A percentile compares a stretch with the other conserved stretches of the same genome.
phyloP scores from a whole-genome alignment of 1,140 invertebrate genomes.

The Callitettix versicolor region DNA sequence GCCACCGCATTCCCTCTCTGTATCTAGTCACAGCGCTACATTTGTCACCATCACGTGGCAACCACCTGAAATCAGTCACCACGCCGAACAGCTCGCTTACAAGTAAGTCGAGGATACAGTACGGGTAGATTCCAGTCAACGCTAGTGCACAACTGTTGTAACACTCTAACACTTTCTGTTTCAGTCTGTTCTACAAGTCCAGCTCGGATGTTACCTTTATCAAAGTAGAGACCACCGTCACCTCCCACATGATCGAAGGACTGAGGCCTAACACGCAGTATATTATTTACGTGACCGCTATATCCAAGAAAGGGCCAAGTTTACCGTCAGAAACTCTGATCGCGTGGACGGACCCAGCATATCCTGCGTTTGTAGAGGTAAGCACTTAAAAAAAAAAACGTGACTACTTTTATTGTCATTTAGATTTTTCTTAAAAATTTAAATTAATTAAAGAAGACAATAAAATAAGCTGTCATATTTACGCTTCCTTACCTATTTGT shows the following conservation, averaged over 20 bases:
- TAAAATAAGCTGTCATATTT: too few relatives aligned
- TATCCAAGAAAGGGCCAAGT: constrained; percentile 53
- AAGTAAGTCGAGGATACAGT: constrained; percentile 46
- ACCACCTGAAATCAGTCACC: constrained; percentile 64
- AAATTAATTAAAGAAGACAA: too few relatives aligned
- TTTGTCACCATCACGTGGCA: constrained; percentile 70
- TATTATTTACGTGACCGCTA: constrained; percentile 58
- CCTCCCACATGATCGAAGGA: constrained; percentile 54
- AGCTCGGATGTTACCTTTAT: constrained; percentile 45
- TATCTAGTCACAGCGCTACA: constrained; percentile 63
- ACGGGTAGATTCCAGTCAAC: too few relatives aligned
- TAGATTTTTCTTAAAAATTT: too few relatives aligned
- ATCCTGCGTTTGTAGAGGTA: constrained; percentile 75
- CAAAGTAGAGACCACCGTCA: constrained; percentile 48
- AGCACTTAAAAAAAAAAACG: constrained; percentile 22
- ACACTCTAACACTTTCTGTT: constrained; percentile 17
- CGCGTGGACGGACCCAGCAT: constrained; percentile 75
- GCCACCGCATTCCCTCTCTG: constrained; percentile 61
- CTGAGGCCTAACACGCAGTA: constrained; percentile 66
- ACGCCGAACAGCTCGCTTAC: constrained; percentile 60
- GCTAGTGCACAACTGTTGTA: too few relatives aligned
- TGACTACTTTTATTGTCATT: too few relatives aligned
- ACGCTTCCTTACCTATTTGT: too few relatives aligned
- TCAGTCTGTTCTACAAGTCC: constrained; percentile 54
- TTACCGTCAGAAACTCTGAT: constrained; percentile 65